Evolutionary conservation across 2,113 vertebrate genomes (phyloP).

Genomic region (Pandion haliaetus): DNA sequence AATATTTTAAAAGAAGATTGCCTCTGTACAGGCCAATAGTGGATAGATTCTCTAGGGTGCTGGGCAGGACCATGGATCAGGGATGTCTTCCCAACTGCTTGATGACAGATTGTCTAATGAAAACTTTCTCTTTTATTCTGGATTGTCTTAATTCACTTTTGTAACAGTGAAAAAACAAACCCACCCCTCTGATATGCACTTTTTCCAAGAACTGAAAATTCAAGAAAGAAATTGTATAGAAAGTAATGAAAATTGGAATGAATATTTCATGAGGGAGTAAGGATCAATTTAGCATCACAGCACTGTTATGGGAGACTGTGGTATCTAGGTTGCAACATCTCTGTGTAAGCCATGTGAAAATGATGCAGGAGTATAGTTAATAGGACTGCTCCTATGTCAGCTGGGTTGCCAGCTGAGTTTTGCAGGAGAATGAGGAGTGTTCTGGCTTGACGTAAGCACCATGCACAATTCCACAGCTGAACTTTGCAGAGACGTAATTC

Average conservation of each 20-base stretch:
- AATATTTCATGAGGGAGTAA: not conserved
- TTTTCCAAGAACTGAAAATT: not conserved
- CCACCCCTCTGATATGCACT: not conserved
- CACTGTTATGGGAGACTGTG: not conserved
- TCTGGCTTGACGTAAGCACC: not conserved
- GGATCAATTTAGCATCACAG: not conserved
- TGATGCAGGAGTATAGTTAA: not conserved
- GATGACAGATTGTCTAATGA: not conserved
- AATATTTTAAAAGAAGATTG: not conserved
- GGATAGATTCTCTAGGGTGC: not conserved
- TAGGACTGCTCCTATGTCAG: not conserved
- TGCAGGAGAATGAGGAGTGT: not conserved
- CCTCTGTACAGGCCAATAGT: not conserved
- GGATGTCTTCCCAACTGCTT: not conserved
- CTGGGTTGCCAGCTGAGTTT: not conserved
- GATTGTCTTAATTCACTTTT: not conserved
- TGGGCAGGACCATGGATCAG: not conserved
- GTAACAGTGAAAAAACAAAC: not conserved
- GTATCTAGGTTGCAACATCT: not conserved
- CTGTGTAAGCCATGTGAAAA: not conserved
- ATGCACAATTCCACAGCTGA: not conserved
- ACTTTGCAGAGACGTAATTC: not conserved
- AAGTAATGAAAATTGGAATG: not conserved
- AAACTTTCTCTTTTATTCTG: not conserved
- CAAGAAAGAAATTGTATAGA: not conserved